Base-by-base conservation (phyloP, 2,113 vertebrate genomes). In the Coregonus clupeaformis region DNA sequence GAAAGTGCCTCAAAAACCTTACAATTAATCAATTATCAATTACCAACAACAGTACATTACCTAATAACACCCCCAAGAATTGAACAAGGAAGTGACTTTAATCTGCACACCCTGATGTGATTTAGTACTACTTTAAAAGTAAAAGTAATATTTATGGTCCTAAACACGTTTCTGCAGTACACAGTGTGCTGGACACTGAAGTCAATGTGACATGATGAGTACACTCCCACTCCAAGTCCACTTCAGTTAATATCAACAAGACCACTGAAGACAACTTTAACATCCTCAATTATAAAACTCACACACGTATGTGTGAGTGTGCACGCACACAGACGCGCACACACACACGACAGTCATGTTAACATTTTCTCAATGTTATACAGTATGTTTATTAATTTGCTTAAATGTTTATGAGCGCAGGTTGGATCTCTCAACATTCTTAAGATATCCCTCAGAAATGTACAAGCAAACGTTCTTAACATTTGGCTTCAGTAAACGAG, bases 401-500 rank as follows among this genome's bases (percentile, higher is more conserved):
- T 64, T 68, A 30, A 73, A 65, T 73, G 59, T 12, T 24, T 68
- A 45, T 67, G 16, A 80, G 65, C 6, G 45, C 36, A 16, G 52
- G 13, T 67, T 77, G 64, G 65, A 80, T 72, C 70, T 75, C 27
- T 47, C 68, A 1, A 64, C 57, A 67, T 72, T 75, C 73, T 57
- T 67, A 55, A 72, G 59, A 0, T 29, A 72, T 45, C 69, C 20
- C 30, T 24, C 4, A 65, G 68, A 84, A 81, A 88, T 87, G 81
- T 86, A 83, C 76, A 79, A 85, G 74, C 80, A 78, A 42, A 67
- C 12, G 63, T 62, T 76, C 72, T 82, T 76, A 78, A 87, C 74
- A 78, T 80, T 80, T 77, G 75, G 78, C 81, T 80, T 80, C 76
- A 80, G 83, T 78, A 82, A 74, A 87, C 85, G 71, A 73, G 16